Percentiles rank a stretch among this genome's conserved stretches.
Evolutionary conservation across 1,140 invertebrate genomes (phyloP).

Genomic region (Drosophila varians): DNA sequence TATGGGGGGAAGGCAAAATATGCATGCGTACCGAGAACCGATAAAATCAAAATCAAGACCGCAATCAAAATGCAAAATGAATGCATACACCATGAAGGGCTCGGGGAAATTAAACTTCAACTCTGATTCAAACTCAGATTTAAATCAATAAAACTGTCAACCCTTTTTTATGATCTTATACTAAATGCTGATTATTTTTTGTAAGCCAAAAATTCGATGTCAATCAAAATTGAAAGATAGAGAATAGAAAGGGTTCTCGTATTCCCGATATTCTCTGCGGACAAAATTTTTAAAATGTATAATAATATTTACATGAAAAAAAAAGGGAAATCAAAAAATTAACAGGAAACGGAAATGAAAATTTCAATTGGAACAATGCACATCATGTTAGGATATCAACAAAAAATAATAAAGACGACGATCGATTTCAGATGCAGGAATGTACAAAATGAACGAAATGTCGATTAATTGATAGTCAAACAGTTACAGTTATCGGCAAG

Average conservation of each 20-base stretch:
- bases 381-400: constrained; percentile 54
- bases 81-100: constrained; percentile 21
- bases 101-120: neutral
- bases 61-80: constrained; percentile 47
- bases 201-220: neutral
- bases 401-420: constrained; percentile 60
- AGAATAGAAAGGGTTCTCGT: neutral
- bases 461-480: constrained; percentile 27
- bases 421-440: constrained; percentile 48
- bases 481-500: constrained; percentile 22
- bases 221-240: neutral
- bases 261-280: constrained; percentile 1
- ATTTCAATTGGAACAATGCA: constrained; percentile 45
- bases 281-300: neutral
- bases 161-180: constrained; percentile 26
- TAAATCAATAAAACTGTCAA: constrained; percentile 16
- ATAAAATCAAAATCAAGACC: constrained; percentile 44
- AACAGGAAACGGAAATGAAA: constrained; percentile 29
- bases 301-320: constrained; percentile 61
- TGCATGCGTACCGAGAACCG: constrained; percentile 40
- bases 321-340: neutral
- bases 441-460: constrained; percentile 70
- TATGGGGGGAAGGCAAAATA: constrained; percentile 17
- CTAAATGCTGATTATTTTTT: constrained; percentile 2
- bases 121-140: neutral